A percentile compares a stretch with the other conserved stretches of the same genome.
These are phyloP conservation scores for Pangasius larnaudii DNA, from an alignment of 2,797 vertebrate species.

Conservation along the genomic window DNA sequence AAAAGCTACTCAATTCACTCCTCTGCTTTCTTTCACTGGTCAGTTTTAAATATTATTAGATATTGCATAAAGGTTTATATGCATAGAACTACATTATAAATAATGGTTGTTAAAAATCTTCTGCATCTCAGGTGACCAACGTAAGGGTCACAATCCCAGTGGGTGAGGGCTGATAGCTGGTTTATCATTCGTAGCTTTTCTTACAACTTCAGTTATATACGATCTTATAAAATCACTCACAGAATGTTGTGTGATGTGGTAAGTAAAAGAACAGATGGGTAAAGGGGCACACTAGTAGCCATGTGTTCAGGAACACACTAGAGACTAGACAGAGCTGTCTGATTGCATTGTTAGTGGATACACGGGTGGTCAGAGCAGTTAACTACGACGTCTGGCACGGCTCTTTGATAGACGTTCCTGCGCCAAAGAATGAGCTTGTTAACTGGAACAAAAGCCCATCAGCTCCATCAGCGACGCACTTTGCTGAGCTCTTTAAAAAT, in stretches of 20 bases:
- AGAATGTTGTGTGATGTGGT: not conserved
- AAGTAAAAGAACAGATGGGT: conserved; percentile 72
- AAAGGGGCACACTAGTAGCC: conserved; percentile 45
- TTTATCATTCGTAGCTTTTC: not conserved
- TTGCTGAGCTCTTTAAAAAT: conserved; percentile 54
- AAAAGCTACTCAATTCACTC: not conserved
- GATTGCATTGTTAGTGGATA: conserved; percentile 32
- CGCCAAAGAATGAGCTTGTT: conserved; percentile 46
- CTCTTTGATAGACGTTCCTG: conserved; percentile 29
- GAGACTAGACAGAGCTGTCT: conserved; percentile 36
- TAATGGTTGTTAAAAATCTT: not conserved
- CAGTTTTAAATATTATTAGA: not conserved
- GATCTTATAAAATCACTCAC: too few relatives aligned
- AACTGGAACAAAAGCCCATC: conserved; percentile 47
- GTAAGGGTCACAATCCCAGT: not conserved
- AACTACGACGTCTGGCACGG: conserved; percentile 3
- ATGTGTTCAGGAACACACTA: conserved; percentile 37
- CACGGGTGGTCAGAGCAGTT: conserved; percentile 26
- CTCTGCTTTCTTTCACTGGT: not conserved
- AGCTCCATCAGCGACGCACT: conserved; percentile 39
- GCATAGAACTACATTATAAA: not conserved
- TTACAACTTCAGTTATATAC: not conserved
- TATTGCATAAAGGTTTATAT: not conserved
- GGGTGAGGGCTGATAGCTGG: not conserved
- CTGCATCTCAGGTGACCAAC: not conserved